phyloP scores from a whole-genome alignment of 2,113 vertebrate species.

The Phylloscopus trochilus region DNA sequence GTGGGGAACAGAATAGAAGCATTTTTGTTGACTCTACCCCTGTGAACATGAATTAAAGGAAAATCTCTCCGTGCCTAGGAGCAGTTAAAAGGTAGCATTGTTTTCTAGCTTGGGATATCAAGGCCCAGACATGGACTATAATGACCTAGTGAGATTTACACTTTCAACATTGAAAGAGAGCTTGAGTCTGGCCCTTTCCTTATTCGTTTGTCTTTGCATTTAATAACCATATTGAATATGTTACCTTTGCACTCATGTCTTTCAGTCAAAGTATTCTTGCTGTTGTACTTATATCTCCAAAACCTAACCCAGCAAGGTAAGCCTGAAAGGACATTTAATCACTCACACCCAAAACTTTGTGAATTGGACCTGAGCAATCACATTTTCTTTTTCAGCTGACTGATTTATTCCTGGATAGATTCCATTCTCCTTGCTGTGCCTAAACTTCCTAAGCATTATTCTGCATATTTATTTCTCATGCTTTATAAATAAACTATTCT shows the following conservation, averaged over 20 bases:
- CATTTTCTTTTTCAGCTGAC: not conserved
- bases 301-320: not conserved
- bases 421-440: not conserved
- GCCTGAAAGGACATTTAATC: not conserved
- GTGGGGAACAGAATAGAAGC: not conserved
- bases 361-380: not conserved
- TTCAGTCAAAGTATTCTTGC: not conserved
- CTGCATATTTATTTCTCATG: not conserved
- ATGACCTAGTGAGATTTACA: not conserved
- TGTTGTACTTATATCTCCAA: not conserved
- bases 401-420: not conserved
- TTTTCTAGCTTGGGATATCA: not conserved
- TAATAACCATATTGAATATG: not conserved
- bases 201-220: not conserved
- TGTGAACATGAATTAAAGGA: not conserved
- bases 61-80: not conserved
- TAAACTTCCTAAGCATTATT: not conserved
- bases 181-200: not conserved
- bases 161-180: not conserved
- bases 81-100: not conserved
- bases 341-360: not conserved
- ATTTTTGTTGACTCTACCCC: constrained; percentile 24
- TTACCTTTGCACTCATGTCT: not conserved
- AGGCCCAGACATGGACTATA: not conserved
- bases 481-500: not conserved